Conservation (phyloP, 2,888 invertebrate species). For the Synanthedon myopaeformis region DNA sequence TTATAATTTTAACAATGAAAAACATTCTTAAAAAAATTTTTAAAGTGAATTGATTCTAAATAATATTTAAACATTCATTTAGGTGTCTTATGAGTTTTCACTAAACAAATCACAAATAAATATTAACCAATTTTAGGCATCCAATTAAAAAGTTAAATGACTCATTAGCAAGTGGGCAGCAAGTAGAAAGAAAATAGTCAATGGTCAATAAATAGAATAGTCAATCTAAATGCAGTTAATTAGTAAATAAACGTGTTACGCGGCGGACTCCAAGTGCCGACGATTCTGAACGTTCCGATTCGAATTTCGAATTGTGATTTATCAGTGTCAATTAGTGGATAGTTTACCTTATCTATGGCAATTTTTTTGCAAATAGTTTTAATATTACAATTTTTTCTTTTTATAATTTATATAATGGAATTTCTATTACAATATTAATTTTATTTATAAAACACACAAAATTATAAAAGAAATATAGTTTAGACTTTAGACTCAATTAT, state of each 20-base stretch:
- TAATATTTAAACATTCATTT: not conserved
- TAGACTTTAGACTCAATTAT: too few species aligned
- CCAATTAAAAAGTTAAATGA: not conserved
- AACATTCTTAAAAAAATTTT: too few species aligned
- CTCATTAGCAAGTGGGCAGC: conserved; percentile 2
- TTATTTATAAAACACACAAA: too few species aligned
- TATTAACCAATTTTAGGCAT: not conserved
- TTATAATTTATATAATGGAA: too few species aligned
- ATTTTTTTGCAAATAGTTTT: not conserved
- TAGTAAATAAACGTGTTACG: conserved; percentile 3
- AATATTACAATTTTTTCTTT: too few species aligned
- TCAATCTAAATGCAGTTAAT: conserved; percentile 14
- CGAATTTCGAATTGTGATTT: conserved; percentile 15
- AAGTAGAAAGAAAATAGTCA: conserved; percentile 14
- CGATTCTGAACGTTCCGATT: not conserved
- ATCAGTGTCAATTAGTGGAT: conserved; percentile 23
- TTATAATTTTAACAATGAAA: too few species aligned
- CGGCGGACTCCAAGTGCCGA: conserved; percentile 4
- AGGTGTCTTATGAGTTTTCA: not conserved
- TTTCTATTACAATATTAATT: too few species aligned
- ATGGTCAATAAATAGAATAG: conserved; percentile 24
- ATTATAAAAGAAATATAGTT: too few species aligned
- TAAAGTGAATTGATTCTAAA: not conserved
- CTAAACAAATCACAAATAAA: not conserved
- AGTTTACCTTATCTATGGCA: conserved; percentile 18